phyloP scores from a whole-genome alignment of 2,113 vertebrate species.

The Microcebus tavaratra region DNA sequence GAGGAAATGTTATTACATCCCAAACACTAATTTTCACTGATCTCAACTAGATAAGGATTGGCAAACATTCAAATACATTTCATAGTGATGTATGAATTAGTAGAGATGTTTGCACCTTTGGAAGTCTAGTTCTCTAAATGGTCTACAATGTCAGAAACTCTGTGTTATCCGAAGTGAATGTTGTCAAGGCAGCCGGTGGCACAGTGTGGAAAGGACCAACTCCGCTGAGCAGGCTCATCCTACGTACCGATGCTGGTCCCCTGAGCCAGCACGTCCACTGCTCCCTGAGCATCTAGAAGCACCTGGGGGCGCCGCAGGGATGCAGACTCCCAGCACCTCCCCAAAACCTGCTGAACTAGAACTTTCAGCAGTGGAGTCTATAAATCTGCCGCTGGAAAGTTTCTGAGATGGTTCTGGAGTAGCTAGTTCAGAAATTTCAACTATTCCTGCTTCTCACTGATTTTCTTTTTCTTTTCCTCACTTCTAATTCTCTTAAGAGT shows the following conservation, averaged over 20 bases:
- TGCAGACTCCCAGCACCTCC: not conserved
- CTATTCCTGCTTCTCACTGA: not conserved
- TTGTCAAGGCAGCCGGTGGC: not conserved
- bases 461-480: not conserved
- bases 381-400: not conserved
- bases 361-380: not conserved
- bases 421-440: not conserved
- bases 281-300: not conserved
- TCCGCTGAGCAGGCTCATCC: not conserved
- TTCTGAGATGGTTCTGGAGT: not conserved
- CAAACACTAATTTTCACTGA: not conserved
- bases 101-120: not conserved
- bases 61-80: not conserved
- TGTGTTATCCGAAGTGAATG: not conserved
- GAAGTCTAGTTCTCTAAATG: not conserved
- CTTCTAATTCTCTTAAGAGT: not conserved
- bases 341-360: not conserved
- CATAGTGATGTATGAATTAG: not conserved
- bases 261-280: no score
- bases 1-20: not conserved
- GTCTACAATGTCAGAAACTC: not conserved
- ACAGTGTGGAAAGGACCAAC: not conserved
- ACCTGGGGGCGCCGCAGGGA: accelerated
- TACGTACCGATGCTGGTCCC: not conserved
- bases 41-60: not conserved